A percentile compares a stretch with the other conserved stretches of the same genome.
Conservation (phyloP, 2,888 invertebrate species). For the Chrysotoxum bicinctum region DNA sequence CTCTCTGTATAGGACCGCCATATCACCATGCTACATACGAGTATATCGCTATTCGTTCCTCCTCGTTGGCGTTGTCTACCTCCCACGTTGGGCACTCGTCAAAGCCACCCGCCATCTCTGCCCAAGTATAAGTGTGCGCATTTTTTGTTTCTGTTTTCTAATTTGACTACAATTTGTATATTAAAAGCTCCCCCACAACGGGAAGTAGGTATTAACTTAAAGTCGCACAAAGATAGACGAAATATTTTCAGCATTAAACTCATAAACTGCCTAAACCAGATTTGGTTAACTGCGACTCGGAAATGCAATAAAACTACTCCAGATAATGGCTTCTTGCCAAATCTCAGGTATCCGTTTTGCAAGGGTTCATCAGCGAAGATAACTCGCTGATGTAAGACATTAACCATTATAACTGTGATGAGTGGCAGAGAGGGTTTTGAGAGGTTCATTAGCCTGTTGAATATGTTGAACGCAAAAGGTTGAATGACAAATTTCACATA, state of each 20-base stretch:
- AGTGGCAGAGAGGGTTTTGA: slow-evolving; percentile 1
- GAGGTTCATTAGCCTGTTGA: slow-evolving; percentile 60
- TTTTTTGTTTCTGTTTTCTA: slow-evolving; percentile 29
- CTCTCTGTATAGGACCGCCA: slow-evolving; percentile 27
- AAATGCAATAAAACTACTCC: slow-evolving; percentile 55
- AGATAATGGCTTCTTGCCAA: slow-evolving; percentile 43
- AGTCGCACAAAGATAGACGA: background rate
- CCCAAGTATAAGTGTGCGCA: background rate
- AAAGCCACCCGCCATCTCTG: slow-evolving; percentile 27
- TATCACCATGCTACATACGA: no score
- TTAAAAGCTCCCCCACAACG: slow-evolving; percentile 32
- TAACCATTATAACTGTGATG: slow-evolving; percentile 66
- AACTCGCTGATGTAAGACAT: slow-evolving; percentile 49
- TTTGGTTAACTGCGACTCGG: slow-evolving; percentile 46
- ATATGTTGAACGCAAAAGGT: slow-evolving; percentile 28
- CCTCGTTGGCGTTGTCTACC: slow-evolving; percentile 46
- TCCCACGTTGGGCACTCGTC: slow-evolving; percentile 65
- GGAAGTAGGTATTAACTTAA: slow-evolving; percentile 20
- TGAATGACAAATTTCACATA: slow-evolving; percentile 42
- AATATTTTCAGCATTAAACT: slow-evolving; percentile 35
- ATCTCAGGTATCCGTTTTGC: slow-evolving; percentile 40
- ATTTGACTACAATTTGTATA: slow-evolving; percentile 28
- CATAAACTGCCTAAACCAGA: slow-evolving; percentile 56
- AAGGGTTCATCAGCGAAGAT: slow-evolving; percentile 47
- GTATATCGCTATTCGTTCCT: slow-evolving; percentile 18